phyloP scores from a whole-genome alignment of 2,888 invertebrate genomes.

The Zootermopsis nevadensis region DNA sequence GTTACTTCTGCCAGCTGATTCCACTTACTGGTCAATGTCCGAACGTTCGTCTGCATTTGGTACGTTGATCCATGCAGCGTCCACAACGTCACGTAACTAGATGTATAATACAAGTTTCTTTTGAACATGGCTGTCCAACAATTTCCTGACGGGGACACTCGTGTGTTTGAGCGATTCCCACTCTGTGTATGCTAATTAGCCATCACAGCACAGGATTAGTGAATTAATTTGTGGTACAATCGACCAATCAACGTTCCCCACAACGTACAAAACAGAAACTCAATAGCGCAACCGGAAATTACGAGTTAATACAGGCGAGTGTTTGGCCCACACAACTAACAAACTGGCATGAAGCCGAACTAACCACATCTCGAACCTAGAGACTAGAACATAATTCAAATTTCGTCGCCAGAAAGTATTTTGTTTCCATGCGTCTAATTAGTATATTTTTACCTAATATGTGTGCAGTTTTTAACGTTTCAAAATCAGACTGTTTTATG shows the following conservation, averaged over 20 bases:
- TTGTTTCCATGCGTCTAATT: no score
- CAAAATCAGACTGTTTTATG: no score
- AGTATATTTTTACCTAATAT: no score
- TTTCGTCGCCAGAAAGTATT: no score
- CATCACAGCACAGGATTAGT: slow-evolving; percentile 53
- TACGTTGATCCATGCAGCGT: no score
- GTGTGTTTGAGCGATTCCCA: slow-evolving; percentile 46
- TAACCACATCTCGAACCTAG: slow-evolving; percentile 15
- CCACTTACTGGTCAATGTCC: no score
- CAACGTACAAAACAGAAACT: slow-evolving; percentile 51
- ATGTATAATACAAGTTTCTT: slow-evolving; percentile 26
- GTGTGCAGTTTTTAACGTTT: no score
- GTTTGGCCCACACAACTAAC: slow-evolving; percentile 35
- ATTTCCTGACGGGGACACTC: slow-evolving; percentile 45
- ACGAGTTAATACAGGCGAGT: slow-evolving; percentile 48
- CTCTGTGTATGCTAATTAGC: slow-evolving; percentile 54
- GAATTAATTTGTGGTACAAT: slow-evolving; percentile 53
- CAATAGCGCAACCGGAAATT: slow-evolving; percentile 51
- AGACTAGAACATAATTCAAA: no score
- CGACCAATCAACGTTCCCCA: slow-evolving; percentile 52
- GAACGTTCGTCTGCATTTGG: no score
- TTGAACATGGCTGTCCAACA: slow-evolving; percentile 45
- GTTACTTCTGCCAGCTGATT: no score
- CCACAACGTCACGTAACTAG: background rate
- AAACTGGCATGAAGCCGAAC: slow-evolving; percentile 31